phyloP scores from a whole-genome alignment of 2,888 invertebrate species.

The Epicampocera succincta region DNA sequence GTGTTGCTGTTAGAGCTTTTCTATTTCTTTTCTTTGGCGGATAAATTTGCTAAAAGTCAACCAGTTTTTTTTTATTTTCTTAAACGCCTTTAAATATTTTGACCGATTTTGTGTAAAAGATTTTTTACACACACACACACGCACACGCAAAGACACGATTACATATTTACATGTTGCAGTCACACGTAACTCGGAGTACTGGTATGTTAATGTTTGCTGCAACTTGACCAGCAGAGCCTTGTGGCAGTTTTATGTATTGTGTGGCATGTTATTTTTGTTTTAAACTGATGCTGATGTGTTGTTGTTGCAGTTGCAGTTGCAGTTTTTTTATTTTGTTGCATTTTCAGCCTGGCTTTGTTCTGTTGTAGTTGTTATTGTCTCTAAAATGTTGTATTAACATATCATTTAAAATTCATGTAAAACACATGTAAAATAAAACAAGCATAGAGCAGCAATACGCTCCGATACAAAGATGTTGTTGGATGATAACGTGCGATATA shows the following conservation, averaged over 20 bases:
- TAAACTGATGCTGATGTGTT: conserved; percentile 57
- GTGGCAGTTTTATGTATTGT: conserved; percentile 68
- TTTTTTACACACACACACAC: conserved; percentile 33
- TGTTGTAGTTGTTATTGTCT: conserved; percentile 61
- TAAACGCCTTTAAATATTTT: conserved; percentile 70
- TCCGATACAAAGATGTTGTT: conserved; percentile 54
- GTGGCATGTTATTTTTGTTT: conserved; percentile 68
- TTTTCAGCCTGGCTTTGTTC: conserved; percentile 18
- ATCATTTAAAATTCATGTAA: conserved; percentile 80
- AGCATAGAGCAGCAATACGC: conserved; percentile 45
- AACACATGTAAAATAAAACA: conserved; percentile 76
- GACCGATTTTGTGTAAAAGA: conserved; percentile 61
- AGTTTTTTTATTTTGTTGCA: neutral
- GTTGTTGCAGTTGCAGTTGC: conserved; percentile 47
- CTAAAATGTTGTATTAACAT: conserved; percentile 75
- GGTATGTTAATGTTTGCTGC: conserved; percentile 57
- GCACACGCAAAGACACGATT: neutral
- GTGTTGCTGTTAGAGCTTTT: conserved; percentile 22
- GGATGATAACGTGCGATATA: conserved; percentile 66
- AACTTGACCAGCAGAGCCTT: conserved; percentile 61
- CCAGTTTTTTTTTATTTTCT: conserved; percentile 39
- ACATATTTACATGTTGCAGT: neutral
- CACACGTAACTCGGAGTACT: conserved; percentile 52
- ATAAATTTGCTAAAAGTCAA: conserved; percentile 53
- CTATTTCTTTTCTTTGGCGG: conserved; percentile 44